Base-by-base conservation (phyloP, 2,888 invertebrate species). In the Zhuqinia jingwanae region DNA sequence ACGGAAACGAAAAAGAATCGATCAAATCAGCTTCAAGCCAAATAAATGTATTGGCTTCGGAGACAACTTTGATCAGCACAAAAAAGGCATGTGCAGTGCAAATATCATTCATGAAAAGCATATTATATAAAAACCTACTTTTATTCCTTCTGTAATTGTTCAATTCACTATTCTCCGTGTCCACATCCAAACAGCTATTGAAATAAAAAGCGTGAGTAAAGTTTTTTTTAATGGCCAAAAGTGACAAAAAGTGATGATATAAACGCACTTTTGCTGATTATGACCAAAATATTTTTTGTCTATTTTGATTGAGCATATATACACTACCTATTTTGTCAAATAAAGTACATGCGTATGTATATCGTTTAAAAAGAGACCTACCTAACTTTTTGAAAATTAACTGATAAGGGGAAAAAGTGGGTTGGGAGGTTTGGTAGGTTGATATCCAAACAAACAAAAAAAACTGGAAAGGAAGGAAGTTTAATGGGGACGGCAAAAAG, bases 391-490 rank as follows among this genome's bases (percentile, higher is more conserved):
- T n/a, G n/a, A n/a, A n/a, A n/a, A n/a, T n/a, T n/a, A n/a, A n/a
- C n/a, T n/a, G n/a, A n/a, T n/a, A 47, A 77, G 20, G 20, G 47
- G 50, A 36, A 53, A 45, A 56, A 47, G 73, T 47, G 45, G 36
- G 22, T 42, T 79, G 10, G 78, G 3, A 22, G n/a, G n/a, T n/a
- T n/a, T n/a, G n/a, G n/a, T n/a, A n/a, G n/a, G n/a, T n/a, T 6
- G 47, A 8, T 60, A 20, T 17, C 65, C 53, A 36, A 22, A 53
- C 27, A 56, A 58, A 70, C 15, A 81, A 25, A 70, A 13, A 25
- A 17, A 1, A 20, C n/a, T n/a, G n/a, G 63, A 60, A 60, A 79
- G 65, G 70, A 70, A 70, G 68, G 70, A 79, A 65, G 50, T 50
- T n/a, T 58, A 60, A 63, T 56, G n/a, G 27, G 58, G 22, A 58